phyloP scores from a whole-genome alignment of 1,140 invertebrate genomes.

The Drosophila setifemur region DNA sequence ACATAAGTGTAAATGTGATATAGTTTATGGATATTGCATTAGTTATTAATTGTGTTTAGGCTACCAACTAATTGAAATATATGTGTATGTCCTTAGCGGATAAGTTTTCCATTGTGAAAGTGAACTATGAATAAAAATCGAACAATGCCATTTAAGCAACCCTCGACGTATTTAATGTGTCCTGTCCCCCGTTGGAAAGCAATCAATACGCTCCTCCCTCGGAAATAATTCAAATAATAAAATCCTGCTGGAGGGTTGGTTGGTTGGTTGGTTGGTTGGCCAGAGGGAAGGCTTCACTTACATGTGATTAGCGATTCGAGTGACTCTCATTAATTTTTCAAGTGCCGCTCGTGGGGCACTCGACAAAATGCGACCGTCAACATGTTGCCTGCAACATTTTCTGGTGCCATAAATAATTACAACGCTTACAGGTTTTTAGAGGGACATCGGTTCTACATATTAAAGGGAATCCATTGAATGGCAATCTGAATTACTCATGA shows the following conservation, averaged over 20 bases:
- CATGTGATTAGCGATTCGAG: conserved; percentile 76
- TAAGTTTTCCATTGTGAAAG: conserved; percentile 56
- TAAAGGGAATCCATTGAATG: conserved; percentile 4
- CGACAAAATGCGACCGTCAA: conserved; percentile 37
- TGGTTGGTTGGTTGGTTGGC: too few relatives aligned
- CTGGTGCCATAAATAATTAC: conserved; percentile 29
- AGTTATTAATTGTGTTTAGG: conserved; percentile 27
- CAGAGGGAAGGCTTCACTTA: conserved; percentile 59
- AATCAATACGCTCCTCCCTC: conserved; percentile 28
- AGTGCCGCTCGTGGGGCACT: conserved; percentile 59
- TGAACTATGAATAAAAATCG: conserved; percentile 41
- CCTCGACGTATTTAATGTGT: conserved; percentile 31
- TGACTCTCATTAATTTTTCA: conserved; percentile 78
- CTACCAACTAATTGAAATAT: conserved; percentile 40
- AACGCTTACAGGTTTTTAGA: conserved; percentile 3
- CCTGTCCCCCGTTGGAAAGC: conserved; percentile 28
- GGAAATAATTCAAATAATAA: too few relatives aligned
- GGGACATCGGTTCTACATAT: background rate
- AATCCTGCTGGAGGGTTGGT: conserved; percentile 32
- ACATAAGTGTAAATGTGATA: conserved; percentile 57
- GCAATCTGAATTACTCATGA: conserved; percentile 11
- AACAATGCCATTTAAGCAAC: conserved; percentile 63
- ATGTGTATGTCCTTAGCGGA: conserved; percentile 27
- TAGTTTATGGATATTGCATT: conserved; percentile 45
- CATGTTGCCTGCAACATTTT: conserved; percentile 61